These are phyloP conservation scores for Platycheirus rosarum DNA, from an alignment of 2,888 invertebrate genomes.

Conservation along the genomic window DNA sequence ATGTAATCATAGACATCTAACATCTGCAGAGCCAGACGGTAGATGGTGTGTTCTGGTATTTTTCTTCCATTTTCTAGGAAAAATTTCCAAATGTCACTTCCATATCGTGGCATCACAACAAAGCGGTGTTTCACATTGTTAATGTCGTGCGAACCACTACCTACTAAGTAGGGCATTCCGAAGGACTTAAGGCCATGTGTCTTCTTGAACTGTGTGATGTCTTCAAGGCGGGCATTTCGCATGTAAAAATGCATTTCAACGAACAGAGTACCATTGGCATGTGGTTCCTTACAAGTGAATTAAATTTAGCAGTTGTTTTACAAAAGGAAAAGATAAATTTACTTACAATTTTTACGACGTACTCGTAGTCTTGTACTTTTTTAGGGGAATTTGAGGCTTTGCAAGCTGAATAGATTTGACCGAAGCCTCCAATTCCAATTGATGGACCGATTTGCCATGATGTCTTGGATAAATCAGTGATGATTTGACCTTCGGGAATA, in stretches of 20 bases:
- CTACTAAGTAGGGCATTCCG: constrained; percentile 85
- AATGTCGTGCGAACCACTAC: constrained; percentile 91
- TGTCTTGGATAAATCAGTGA: constrained; percentile 89
- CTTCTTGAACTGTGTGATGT: constrained; percentile 75
- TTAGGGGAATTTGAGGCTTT: constrained; percentile 84
- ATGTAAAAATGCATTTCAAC: constrained; percentile 87
- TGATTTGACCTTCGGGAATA: constrained; percentile 86
- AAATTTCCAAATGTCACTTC: constrained; percentile 91
- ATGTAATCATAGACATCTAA: constrained; percentile 96
- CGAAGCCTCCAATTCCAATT: constrained; percentile 96
- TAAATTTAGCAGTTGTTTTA: neutral
- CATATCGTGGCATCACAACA: constrained; percentile 94
- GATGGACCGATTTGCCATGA: constrained; percentile 94
- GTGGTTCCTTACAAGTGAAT: constrained; percentile 78
- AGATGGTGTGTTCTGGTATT: constrained; percentile 90
- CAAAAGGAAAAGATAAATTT: too few relatives aligned
- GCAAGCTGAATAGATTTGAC: constrained; percentile 94
- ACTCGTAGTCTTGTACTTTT: constrained; percentile 85
- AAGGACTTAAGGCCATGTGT: constrained; percentile 75
- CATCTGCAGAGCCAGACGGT: constrained; percentile 92
- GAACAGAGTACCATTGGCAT: constrained; percentile 86
- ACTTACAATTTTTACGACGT: constrained; percentile 91
- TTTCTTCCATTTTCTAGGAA: constrained; percentile 86
- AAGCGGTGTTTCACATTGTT: constrained; percentile 93
- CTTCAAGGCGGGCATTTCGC: constrained; percentile 86